phyloP scores from a whole-genome alignment of 92 coral and sea anemone species.

The Porites cylindrica region DNA sequence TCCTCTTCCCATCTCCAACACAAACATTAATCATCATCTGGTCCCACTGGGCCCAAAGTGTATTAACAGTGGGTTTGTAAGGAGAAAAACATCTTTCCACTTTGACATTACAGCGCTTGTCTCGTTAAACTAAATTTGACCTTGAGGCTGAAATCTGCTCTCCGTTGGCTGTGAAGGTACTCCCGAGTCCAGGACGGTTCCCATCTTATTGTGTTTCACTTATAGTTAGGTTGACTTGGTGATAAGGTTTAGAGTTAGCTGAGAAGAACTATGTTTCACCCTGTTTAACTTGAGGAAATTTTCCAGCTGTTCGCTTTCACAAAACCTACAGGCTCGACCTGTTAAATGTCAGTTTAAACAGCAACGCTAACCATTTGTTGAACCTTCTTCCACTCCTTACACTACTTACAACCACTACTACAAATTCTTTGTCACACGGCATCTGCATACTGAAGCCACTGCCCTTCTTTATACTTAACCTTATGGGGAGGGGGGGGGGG shows the following conservation, averaged over 20 bases:
- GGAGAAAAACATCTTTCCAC: conserved; percentile 7
- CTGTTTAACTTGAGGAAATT: background rate
- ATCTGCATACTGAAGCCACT: conserved; percentile 57
- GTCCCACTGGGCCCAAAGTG: background rate
- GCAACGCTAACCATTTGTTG: background rate
- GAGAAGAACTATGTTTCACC: background rate
- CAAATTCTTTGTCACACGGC: conserved; percentile 72
- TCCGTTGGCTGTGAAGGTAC: conserved; percentile 38
- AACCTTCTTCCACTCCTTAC: conserved; percentile 29
- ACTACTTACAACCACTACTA: conserved; percentile 69
- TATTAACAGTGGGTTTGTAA: background rate
- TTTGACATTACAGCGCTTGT: background rate
- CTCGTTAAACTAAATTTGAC: conserved; percentile 13
- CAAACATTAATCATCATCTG: background rate
- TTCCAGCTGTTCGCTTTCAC: no score
- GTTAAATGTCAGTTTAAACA: no score
- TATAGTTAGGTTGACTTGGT: background rate
- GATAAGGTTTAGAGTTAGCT: background rate
- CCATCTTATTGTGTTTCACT: conserved; percentile 19
- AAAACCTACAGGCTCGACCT: no score
- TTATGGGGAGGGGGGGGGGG: conserved; percentile 1
- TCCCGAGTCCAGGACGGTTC: conserved; percentile 54
- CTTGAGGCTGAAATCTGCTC: conserved; percentile 44
- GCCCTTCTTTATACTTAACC: conserved; percentile 65
- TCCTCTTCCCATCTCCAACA: background rate